Percentiles rank a stretch among this genome's conserved stretches.
Evolutionary conservation across 2,113 vertebrate species (phyloP).

Genomic region (Nerophis lumbriciformis): DNA sequence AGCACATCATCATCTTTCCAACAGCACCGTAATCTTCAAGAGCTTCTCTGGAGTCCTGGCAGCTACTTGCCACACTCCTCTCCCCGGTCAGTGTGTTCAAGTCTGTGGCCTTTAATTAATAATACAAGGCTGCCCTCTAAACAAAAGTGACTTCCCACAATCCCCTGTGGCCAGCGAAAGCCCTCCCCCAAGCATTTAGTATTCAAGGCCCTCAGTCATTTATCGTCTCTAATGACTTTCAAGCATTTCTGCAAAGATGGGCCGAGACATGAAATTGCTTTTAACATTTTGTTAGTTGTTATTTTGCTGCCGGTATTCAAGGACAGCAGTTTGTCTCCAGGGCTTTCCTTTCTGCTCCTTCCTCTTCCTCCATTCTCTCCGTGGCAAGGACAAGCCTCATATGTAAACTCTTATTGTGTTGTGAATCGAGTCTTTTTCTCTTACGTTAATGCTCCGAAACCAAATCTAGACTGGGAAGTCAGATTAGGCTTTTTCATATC

Average conservation of each 20-base stretch:
- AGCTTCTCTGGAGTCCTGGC: conserved; percentile 18
- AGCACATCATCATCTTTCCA: conserved; percentile 5
- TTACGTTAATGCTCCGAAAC: background rate
- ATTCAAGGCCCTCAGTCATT: conserved; percentile 35
- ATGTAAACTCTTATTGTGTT: background rate
- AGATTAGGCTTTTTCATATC: background rate
- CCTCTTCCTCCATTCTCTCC: conserved; percentile 8
- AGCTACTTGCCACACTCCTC: conserved; percentile 31
- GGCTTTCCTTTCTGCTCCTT: conserved; percentile 2
- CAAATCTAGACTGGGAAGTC: background rate
- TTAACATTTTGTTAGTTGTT: conserved; percentile 21
- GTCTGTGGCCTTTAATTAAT: conserved; percentile 34
- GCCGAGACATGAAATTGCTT: conserved; percentile 37
- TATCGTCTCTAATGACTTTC: conserved; percentile 27
- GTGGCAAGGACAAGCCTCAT: background rate
- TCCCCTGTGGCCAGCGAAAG: conserved; percentile 14
- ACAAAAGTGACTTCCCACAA: conserved; percentile 18
- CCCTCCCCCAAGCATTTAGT: conserved; percentile 7
- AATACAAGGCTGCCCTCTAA: conserved; percentile 23
- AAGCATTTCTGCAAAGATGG: conserved; percentile 29
- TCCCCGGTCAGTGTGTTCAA: conserved; percentile 30
- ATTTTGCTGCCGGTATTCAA: conserved; percentile 9
- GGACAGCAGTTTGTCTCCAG: conserved; percentile 17
- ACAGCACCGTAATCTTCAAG: conserved; percentile 32
- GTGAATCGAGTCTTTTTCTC: conserved; percentile 2